Base-by-base conservation (phyloP, 1,140 invertebrate genomes). In the Plectrocnemia conspersa region DNA sequence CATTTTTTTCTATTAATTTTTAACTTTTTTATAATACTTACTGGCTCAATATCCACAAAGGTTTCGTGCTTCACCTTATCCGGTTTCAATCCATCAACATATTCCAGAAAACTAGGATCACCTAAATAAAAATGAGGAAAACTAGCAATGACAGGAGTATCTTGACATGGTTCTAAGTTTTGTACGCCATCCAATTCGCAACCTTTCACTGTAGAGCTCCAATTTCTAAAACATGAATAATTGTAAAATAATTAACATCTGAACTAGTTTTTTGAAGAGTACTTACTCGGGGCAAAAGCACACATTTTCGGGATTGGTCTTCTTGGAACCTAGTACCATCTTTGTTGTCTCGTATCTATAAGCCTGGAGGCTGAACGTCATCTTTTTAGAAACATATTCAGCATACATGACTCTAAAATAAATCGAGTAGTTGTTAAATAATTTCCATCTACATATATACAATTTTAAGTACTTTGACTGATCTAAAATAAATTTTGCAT, bases 101-200 rank as follows among this genome's bases (percentile, higher is more conserved):
- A 77, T 3, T 73, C 68, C 15, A 68, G 56, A 4, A 75, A 55
- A 42, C 72, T 73, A 11, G 71, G 70, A 0, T 80, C 79, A 10
- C 72, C 80, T 18, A 77, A 64, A 62, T 79, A 79, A 67, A 82
- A 84, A 66, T 84, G 82, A 0, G 82, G 82, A 35, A 77, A 71
- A 1, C 80, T 82, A 4, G 78, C 66, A 7, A 80, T 73, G 2
- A 77, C 72, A 0, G 82, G 82, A 1, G 75, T 69, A 3, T 73
- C 71, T 59, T 77, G 72, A 58, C 78, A 79, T 3, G 70, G 66
- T 49, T 64, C 63, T 2, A 77, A 59, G 62, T 78, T 75, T 9
- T 74, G 52, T 0, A 78, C 36, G 0, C 78, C 78, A 68, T 72
- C 74, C 9, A 75, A 54, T 0, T 71, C 60, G 42, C 75, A 77